Evolutionary conservation across 2,113 vertebrate genomes (phyloP), one percentile per base, ranked within the genome.

Genomic region (Charina bottae): DNA sequence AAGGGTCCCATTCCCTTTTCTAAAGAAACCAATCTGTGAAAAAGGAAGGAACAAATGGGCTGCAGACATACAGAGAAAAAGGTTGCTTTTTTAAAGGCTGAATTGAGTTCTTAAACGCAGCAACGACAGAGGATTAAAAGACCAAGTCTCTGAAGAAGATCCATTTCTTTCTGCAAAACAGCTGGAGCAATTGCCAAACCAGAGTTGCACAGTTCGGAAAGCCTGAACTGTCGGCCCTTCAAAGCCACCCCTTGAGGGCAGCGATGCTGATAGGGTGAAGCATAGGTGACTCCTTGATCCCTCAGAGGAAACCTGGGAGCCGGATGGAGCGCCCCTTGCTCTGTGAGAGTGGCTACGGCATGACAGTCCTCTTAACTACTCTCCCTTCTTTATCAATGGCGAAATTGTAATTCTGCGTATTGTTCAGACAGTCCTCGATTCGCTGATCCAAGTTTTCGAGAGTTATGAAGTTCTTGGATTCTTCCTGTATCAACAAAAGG

Each of bases 341-440:
- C 23, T 15, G 2, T 21, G 7, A 6, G 10, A 4, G 28, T 7
- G 28, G 10, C 42, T 89, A 92, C 17, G 56, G 12, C 72, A 92
- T 17, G 15, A 6, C 3, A 9, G 68, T 92, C 42, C n/a, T 56
- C 17, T 84, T 92, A 15, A 72, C 91, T 49, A 92, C 6, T 7
- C 87, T 59, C 15, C 91, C 91, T 11, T 92, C 87, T 42, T 89
- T 92, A 60, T 92, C 87, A 23, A 92, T 12, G 46, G 91, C 91
- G 42, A 89, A 92, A 84, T 92, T 92, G 56, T 92, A 92, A 78
- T 55, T 92, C 42, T 46, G 87, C 0, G 87, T 72, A 23, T 89
- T 62, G 91, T 62, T 53, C 37, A 92, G n/a, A 17, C 91, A 92
- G 17, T 89, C 87, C 91, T 92, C 91, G 10, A 92, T 92, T 72